Conservation (phyloP, 2,113 vertebrate species). For the Apteryx mantelli region DNA sequence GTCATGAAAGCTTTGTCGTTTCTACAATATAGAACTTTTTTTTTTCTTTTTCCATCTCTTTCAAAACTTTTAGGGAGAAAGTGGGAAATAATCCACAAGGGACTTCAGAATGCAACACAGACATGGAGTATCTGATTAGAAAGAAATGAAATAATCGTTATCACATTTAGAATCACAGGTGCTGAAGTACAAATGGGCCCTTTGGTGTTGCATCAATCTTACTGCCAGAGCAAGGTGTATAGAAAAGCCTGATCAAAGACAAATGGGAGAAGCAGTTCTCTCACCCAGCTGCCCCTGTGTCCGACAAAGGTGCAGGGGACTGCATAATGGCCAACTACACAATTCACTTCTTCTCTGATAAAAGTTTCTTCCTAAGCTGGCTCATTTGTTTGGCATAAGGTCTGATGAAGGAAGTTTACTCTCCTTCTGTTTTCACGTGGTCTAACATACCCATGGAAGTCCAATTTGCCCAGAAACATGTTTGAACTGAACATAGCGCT, state of each 20-base stretch:
- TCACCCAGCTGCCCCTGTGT: neutral
- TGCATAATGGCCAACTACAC: neutral
- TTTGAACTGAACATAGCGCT: neutral
- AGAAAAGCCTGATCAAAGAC: neutral
- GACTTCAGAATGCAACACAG: neutral
- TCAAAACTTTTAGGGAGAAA: neutral
- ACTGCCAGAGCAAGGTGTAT: neutral
- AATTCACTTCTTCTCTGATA: neutral
- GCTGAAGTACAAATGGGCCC: neutral
- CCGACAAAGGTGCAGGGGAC: neutral
- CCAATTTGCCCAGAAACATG: neutral
- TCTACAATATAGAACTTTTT: neutral
- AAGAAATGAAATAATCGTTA: neutral
- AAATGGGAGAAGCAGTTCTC: neutral
- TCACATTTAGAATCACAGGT: neutral
- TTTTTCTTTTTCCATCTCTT: neutral
- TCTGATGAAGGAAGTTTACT: neutral
- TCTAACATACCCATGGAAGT: neutral
- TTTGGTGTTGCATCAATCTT: neutral
- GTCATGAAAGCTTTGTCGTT: neutral
- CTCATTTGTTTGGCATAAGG: neutral
- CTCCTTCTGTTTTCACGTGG: fast-evolving
- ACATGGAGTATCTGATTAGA: neutral
- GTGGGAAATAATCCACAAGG: neutral
- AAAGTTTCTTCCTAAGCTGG: neutral